Evolutionary conservation across 2,888 invertebrate species (phyloP).

Genomic region (Portevinia maculata): DNA sequence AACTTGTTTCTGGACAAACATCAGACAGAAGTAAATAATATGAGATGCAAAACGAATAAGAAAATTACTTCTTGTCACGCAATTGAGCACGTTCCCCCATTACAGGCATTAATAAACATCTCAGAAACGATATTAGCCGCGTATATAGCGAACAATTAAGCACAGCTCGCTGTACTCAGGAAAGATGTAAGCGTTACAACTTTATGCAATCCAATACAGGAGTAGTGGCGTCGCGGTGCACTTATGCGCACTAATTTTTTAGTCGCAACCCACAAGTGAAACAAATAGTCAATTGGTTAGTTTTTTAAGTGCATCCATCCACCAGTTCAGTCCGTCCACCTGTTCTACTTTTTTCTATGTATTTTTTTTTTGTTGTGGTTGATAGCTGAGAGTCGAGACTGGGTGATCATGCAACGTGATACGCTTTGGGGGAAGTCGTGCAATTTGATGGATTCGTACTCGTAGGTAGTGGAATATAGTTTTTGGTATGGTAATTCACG

Average conservation of each 20-base stretch:
- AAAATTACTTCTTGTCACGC: slow-evolving; percentile 69
- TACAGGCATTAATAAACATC: slow-evolving; percentile 39
- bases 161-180: slow-evolving; percentile 29
- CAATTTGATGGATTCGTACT: neutral
- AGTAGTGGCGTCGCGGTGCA: slow-evolving; percentile 38
- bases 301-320: slow-evolving; percentile 2
- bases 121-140: slow-evolving; percentile 35
- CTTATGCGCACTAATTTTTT: slow-evolving; percentile 52
- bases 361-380: slow-evolving; percentile 13
- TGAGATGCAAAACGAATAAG: slow-evolving; percentile 37
- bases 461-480: slow-evolving; percentile 6
- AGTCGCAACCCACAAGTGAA: slow-evolving; percentile 38
- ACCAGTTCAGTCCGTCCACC: slow-evolving; percentile 24
- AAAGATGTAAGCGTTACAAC: slow-evolving; percentile 37
- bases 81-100: slow-evolving; percentile 63
- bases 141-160: slow-evolving; percentile 50
- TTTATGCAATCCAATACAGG: slow-evolving; percentile 57
- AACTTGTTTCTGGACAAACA: too few species aligned
- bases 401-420: slow-evolving; percentile 50
- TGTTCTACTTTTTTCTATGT: slow-evolving; percentile 3
- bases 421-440: slow-evolving; percentile 22
- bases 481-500: slow-evolving; percentile 17
- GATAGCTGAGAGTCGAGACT: slow-evolving; percentile 16
- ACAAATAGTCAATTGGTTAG: slow-evolving; percentile 51
- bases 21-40: too few species aligned